Evolutionary conservation across 2,113 vertebrate species (phyloP), one percentile per base, ranked within the genome.

Genomic region (Pangasianodon gigas): DNA sequence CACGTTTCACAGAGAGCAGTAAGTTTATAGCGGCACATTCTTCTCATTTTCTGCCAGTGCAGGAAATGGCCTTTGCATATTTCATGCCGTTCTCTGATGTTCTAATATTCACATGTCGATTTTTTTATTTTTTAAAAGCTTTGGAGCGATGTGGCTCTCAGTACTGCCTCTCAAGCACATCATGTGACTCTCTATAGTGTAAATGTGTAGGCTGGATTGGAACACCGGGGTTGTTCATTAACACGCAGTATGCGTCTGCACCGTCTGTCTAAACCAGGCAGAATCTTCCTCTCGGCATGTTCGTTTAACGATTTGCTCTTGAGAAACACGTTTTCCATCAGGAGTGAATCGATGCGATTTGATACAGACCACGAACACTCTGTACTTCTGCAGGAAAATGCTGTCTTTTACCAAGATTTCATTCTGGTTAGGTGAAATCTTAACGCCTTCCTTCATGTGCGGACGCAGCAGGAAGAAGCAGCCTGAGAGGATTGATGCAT

Each of bases 311-410:
- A 51, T 48, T 26, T 65, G 26, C 88, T 32, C 81, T 88, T 18
- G 9, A 88, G 65, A 54, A 80, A 91, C 69, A 7, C 19, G 69
- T 56, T 44, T 71, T 87, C 85, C 51, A 91, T 93, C 91, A 91
- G 93, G 92, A 94, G 93, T 92, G 69, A 91, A 93, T 94, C 91
- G 91, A 93, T 90, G 91, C 91, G 85, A 91, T 91, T 88, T 58
- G 89, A 87, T 32, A 88, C 87, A 80, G 89, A 88, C 88, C 88
- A 92, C 91, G 84, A 85, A 48, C 14, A 9, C n/a, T n/a, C 21
- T 13, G 1, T 16, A 16, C 26, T 32, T 60, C n/a, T 62, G 41
- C 54, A 3, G 16, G 24, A 44, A 60, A 32, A 29, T 19, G 46
- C 29, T 13, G 32, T 29, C 51, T 16, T 60, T 87, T 48, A 19